Evolutionary conservation across 2,113 vertebrate genomes (phyloP).

Genomic region (Sylvietta virens): DNA sequence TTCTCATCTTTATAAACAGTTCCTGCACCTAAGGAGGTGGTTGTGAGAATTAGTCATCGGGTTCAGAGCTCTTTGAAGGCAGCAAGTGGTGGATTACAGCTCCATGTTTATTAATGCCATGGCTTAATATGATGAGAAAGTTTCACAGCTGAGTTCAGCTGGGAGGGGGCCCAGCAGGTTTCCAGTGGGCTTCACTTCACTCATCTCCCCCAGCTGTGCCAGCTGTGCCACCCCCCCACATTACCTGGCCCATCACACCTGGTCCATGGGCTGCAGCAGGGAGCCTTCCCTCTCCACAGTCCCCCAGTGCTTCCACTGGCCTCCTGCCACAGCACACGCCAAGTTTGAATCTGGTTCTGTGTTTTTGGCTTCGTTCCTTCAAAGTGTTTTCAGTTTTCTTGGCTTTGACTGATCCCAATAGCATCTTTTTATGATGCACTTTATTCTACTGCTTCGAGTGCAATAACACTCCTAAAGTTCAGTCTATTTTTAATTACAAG

Average conservation of each 20-base stretch:
- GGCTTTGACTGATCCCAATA: slow-evolving; percentile 43
- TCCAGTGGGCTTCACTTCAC: background rate
- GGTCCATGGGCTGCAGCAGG: background rate
- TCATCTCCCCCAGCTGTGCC: background rate
- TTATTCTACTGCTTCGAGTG: slow-evolving; percentile 17
- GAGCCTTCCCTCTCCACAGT: background rate
- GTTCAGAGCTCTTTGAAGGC: slow-evolving; percentile 19
- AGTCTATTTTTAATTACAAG: background rate
- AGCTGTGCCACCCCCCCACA: background rate
- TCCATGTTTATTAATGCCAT: background rate
- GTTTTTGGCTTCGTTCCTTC: slow-evolving; percentile 11
- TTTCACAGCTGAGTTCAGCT: background rate
- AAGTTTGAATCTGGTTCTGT: slow-evolving; percentile 34
- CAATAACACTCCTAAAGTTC: background rate
- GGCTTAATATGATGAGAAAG: background rate
- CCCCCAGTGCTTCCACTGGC: background rate
- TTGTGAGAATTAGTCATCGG: background rate
- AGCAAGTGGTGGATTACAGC: background rate
- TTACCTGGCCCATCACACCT: background rate
- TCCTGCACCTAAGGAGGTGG: background rate
- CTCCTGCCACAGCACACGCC: background rate
- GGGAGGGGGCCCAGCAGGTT: background rate
- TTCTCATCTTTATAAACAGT: background rate
- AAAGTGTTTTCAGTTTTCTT: slow-evolving; percentile 26
- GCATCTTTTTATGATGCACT: slow-evolving; percentile 48